These are phyloP conservation scores for Micromesistius poutassou DNA, from an alignment of 2,797 vertebrate genomes.

Conservation along the genomic window DNA sequence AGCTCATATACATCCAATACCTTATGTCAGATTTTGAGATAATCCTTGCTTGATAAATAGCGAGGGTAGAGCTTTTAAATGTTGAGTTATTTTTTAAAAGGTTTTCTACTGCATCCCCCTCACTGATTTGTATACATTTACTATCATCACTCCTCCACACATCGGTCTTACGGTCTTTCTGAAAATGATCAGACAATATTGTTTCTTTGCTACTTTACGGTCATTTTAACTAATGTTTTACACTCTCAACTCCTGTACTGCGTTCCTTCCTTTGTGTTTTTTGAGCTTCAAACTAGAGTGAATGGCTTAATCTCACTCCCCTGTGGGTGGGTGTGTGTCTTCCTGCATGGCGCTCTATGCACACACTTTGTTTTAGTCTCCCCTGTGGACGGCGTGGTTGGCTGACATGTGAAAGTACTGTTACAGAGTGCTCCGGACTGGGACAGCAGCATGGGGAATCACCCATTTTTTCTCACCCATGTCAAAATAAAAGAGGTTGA, in stretches of 20 bases:
- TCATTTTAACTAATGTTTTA: background rate
- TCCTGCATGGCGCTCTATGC: no score
- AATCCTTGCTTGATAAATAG: slow-evolving; percentile 41
- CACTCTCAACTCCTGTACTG: background rate
- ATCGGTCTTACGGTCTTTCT: background rate
- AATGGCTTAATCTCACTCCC: background rate
- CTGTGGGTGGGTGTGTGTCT: no score
- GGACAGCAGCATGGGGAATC: slow-evolving; percentile 15
- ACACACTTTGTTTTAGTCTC: no score
- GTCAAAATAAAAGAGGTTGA: slow-evolving; percentile 22
- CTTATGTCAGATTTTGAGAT: slow-evolving; percentile 48
- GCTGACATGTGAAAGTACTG: background rate
- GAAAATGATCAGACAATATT: no score
- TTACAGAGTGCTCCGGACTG: slow-evolving; percentile 7
- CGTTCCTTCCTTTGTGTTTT: background rate
- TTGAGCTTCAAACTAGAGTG: background rate
- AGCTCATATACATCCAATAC: slow-evolving; percentile 51
- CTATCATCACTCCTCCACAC: slow-evolving; percentile 12
- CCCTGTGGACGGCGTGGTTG: no score
- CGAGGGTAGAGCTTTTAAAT: slow-evolving; percentile 45
- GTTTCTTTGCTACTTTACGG: no score
- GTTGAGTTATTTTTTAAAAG: slow-evolving; percentile 58
- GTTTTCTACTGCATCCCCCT: slow-evolving; percentile 62
- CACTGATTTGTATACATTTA: slow-evolving; percentile 20
- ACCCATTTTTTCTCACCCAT: no score